Percentiles rank a stretch among this genome's conserved stretches.
Evolutionary conservation across 1,140 invertebrate genomes (phyloP).

Genomic region (Heliconius hermathena): DNA sequence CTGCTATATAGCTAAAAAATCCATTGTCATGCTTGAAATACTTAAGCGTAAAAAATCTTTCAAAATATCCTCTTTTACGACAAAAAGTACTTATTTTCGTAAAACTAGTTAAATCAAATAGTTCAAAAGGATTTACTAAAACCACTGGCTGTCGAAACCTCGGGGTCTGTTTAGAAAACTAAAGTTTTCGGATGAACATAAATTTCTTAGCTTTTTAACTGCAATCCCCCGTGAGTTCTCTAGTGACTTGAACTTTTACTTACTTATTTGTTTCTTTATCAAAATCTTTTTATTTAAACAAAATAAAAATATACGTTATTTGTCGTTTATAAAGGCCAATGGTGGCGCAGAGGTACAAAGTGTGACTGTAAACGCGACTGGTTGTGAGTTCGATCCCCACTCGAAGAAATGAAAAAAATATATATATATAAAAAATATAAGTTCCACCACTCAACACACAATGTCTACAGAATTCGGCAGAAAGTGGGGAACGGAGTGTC

Average conservation of each 20-base stretch:
- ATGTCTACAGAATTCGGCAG: too few species aligned
- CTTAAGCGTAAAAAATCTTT: not conserved
- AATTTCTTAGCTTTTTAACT: conserved; percentile 11
- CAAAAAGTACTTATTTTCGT: not conserved
- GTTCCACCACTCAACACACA: too few species aligned
- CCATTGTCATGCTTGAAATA: not conserved
- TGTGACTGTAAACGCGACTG: not conserved
- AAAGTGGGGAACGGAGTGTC: too few species aligned
- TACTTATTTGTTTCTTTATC: conserved; percentile 8
- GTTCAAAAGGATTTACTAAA: not conserved
- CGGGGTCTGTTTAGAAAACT: conserved; percentile 4
- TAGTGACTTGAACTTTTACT: conserved; percentile 12
- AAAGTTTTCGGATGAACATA: conserved; percentile 1
- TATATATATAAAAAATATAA: too few species aligned
- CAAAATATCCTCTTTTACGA: too few species aligned
- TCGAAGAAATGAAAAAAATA: too few species aligned
- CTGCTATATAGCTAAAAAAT: too few species aligned
- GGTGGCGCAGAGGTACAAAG: too few species aligned
- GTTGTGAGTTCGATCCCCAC: too few species aligned
- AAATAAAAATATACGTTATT: not conserved
- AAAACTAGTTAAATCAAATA: not conserved
- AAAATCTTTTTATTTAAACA: conserved; percentile 7
- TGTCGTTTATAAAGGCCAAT: not conserved
- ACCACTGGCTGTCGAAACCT: not conserved
- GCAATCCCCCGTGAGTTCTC: conserved; percentile 1